Evolutionary conservation across 2,888 invertebrate genomes (phyloP), one percentile per base, ranked within the genome.

Genomic region (Lasioglossum vierecki): DNA sequence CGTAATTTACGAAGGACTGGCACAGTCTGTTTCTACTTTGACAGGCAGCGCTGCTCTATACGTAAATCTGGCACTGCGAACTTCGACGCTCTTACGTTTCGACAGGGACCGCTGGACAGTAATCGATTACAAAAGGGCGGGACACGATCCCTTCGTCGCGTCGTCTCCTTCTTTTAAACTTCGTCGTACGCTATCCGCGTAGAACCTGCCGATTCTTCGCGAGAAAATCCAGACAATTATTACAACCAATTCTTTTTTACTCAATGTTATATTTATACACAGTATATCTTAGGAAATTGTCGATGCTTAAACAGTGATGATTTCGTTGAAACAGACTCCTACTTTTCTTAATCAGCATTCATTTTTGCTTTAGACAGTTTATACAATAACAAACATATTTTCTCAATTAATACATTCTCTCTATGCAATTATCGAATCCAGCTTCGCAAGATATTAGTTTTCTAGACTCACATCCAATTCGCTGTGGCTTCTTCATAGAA

Each of bases 1-100:
- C 93, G 92, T 93, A 93, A 93, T 93, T 92, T 87, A 90, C 90
- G 87, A 88, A 91, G 88, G 91, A 92, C 90, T 89, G 89, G 88
- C 88, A 86, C 89, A 82, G 89, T 89, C 91, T 87, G 90, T 90
- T 90, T 88, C 91, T 88, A 91, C 91, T 91, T 91, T 88, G 91
- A 88, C 91, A 89, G 88, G 75, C 89, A 84, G 85, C 86, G 66
- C 82, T 85, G 68, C 83, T 86, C 89, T 88, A 88, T 88, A 87
- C 88, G 86, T 83, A 88, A 89, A 87, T 80, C 89, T 90, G 87
- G 88, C 88, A 86, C 89, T 83, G 83, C 84, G 84, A 91, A 88
- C 83, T 86, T 83, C 86, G 76, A 89, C 85, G 90, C 90, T 90
- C 88, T 91, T 91, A 88, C 81, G 85, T 87, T 88, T 88, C 85